Conservation (phyloP, 2,888 invertebrate genomes). For the Zhuqinia jingwanae region DNA sequence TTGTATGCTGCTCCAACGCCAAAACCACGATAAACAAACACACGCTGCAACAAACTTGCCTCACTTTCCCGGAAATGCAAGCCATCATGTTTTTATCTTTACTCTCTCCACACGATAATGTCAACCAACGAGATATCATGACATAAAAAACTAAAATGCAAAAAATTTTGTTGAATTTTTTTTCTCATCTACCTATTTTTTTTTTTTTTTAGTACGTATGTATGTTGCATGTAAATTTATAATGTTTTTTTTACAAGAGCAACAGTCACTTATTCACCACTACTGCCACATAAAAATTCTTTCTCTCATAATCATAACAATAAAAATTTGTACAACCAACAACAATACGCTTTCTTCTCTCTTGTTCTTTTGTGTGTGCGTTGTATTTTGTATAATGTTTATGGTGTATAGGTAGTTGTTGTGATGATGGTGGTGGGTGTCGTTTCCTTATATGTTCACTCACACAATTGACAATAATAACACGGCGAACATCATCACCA, state of each 20-base stretch:
- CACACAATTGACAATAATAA: not conserved
- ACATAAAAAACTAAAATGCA: not conserved
- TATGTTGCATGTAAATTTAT: too few species aligned
- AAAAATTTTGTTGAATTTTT: not conserved
- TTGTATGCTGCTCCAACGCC: slow-evolving; percentile 55
- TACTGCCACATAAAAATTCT: slow-evolving; percentile 14
- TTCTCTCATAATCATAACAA: slow-evolving; percentile 33
- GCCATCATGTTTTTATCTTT: slow-evolving; percentile 55
- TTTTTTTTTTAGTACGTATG: too few species aligned
- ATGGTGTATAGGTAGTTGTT: too few species aligned
- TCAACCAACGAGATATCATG: not conserved
- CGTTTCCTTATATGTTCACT: slow-evolving; percentile 24
- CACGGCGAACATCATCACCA: not conserved
- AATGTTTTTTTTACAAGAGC: too few species aligned
- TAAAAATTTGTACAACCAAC: not conserved
- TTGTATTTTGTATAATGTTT: too few species aligned
- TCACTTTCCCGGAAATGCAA: slow-evolving; percentile 61
- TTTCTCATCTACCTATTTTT: not conserved
- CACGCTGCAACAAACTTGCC: slow-evolving; percentile 60
- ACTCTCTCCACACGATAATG: slow-evolving; percentile 11
- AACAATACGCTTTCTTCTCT: too few species aligned
- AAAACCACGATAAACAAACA: slow-evolving; percentile 60
- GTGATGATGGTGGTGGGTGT: not conserved
- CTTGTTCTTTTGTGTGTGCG: too few species aligned
- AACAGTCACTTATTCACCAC: too few species aligned